Base-by-base conservation (phyloP, 2,888 invertebrate species). In the Siphonodentalium dalli region DNA sequence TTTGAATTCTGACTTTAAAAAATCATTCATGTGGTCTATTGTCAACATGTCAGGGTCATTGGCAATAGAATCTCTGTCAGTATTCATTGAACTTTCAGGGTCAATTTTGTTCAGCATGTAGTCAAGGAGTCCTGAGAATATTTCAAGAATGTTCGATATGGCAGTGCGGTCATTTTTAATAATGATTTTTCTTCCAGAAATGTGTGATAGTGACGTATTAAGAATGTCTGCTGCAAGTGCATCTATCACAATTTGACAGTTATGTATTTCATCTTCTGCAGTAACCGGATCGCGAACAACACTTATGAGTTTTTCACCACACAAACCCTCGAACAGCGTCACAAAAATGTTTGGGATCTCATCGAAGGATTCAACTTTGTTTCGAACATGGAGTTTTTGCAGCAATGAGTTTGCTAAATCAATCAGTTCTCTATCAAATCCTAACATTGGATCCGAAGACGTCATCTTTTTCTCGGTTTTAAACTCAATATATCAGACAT, bases 161-260 rank as follows among this genome's bases (percentile, higher is more conserved):
- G 75, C 71, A 31, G 68, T 71, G 18, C 66, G 34, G 35, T 71
- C 63, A 23, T 58, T 59, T 11, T 73, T 73, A 24, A 65, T 63
- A n/a, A 78, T 71, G 29, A 80, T 64, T 31, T 73, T 74, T 8
- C 71, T 67, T 1, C 77, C 78, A 34, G 69, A 66, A 31, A 81
- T 78, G 60, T 81, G 81, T 8, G 79, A 74, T 23, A 81, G 69
- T 7, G 77, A 78, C 13, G 76, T 79, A 51, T 77, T 75, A 5
- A 81, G 69, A 2, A 80, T 68, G 45, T 79, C 78, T 27, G 68
- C 60, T 2, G 79, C 74, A 27, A 81, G 59, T 0, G 76, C 69
- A 61, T 81, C 77, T 24, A 81, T 78, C 18, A 81, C 77, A 5
- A 61, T 56, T 61, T 80, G 78, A 41, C 74, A 66, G 54, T 81